Base-by-base conservation (phyloP, 2,888 invertebrate genomes). In the Meiosimyza decipiens region DNA sequence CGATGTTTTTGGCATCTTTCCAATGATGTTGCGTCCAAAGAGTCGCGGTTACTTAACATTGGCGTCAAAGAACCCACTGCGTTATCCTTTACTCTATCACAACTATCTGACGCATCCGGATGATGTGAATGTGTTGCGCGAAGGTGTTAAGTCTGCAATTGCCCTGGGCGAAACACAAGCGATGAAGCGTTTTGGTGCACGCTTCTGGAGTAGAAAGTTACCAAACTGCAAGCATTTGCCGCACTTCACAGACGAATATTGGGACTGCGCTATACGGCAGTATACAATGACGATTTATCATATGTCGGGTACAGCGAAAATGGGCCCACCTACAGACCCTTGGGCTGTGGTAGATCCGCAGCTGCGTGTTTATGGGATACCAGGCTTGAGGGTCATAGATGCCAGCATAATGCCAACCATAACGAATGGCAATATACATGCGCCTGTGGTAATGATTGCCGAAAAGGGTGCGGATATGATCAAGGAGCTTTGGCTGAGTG, bases 221-320 rank as follows among this genome's bases (percentile, higher is more conserved):
- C 96, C 96, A 0, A 95, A 95, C 76, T 96, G 96, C 83, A 93
- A 93, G 80, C 94, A 95, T 81, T 85, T 94, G 22, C 92, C 92
- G 0, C 87, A 89, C 2, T 94, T 89, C 78, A 95, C 95, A 0
- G 95, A 96, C 79, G 94, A 94, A 49, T 96, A 96, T 77, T 95
- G 95, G 95, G 92, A 95, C 74, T 96, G 96, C 81, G 91, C 90
- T 51, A 91, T 95, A 33, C 88, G 94, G 5, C 95, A 95, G 80
- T 95, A 95, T 82, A 95, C 95, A 0, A 92, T 95, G 91, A 95
- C 95, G 0, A 95, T 95, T 78, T 95, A 95, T 82, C 95, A 95
- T 82, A 89, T 95, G 87, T 94, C 94, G 0, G 93, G 95, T 71
- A 93, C 94, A 0, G 91, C 92, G 0, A 95, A 95, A 85, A 96